Percentiles rank a stretch among this genome's conserved stretches.
phyloP scores from a whole-genome alignment of 2,113 vertebrate genomes.

The Myiozetetes cayanensis region DNA sequence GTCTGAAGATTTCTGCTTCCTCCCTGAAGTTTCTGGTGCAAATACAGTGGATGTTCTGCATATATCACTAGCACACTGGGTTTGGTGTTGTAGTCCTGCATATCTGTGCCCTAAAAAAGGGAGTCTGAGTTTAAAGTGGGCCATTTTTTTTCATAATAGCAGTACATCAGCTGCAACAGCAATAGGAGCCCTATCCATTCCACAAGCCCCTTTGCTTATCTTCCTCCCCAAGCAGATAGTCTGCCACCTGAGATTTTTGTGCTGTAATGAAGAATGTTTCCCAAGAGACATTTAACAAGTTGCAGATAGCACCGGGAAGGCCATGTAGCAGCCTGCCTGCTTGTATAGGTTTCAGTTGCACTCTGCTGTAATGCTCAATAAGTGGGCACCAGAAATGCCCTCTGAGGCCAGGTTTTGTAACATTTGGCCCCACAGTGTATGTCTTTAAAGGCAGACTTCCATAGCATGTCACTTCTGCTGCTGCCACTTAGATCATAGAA shows the following conservation, averaged over 20 bases:
- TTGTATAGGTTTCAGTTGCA: background rate
- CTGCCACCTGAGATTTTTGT: background rate
- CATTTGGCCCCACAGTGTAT: background rate
- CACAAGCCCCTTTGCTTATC: background rate
- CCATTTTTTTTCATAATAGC: background rate
- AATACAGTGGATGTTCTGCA: background rate
- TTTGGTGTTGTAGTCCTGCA: fast-evolving
- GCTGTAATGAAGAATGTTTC: background rate
- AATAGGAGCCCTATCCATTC: background rate
- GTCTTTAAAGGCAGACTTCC: background rate
- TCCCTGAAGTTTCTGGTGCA: background rate
- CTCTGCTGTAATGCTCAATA: background rate
- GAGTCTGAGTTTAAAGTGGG: background rate
- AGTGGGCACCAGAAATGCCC: background rate
- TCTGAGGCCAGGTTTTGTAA: background rate
- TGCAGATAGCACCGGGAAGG: background rate
- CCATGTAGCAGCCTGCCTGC: background rate
- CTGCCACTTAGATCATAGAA: background rate
- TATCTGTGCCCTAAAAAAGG: background rate
- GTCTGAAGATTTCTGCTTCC: background rate
- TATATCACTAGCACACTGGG: too few relatives aligned
- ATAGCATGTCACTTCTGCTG: background rate
- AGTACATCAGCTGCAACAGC: background rate
- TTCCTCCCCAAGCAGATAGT: background rate
- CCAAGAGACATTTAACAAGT: background rate